Evolutionary conservation across 2,888 invertebrate genomes (phyloP).

Genomic region (Ichneumoninae sp.): DNA sequence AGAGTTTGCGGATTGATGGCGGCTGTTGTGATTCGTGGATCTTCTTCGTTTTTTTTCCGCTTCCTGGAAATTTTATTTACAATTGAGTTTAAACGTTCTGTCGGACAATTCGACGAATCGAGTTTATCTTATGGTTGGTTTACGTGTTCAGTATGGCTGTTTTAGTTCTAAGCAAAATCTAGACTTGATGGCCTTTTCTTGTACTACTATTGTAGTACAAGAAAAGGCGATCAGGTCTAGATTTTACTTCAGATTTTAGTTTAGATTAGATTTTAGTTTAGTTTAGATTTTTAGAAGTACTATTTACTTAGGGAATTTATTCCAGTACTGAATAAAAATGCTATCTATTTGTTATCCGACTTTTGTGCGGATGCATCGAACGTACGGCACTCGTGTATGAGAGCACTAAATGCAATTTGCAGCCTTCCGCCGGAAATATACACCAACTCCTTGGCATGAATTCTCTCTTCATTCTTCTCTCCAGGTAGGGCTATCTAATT

Average conservation of each 20-base stretch:
- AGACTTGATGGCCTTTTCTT: too few species aligned
- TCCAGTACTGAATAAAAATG: too few species aligned
- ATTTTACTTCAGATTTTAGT: too few species aligned
- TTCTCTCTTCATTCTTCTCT: slow-evolving; percentile 64
- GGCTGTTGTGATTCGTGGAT: too few species aligned
- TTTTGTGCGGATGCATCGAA: too few species aligned
- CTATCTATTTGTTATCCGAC: background rate
- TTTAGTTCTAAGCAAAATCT: too few species aligned
- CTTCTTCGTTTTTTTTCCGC: background rate
- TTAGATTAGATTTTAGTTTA: too few species aligned
- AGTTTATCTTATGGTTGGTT: background rate
- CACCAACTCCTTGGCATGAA: slow-evolving; percentile 33
- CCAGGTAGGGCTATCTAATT: slow-evolving; percentile 25
- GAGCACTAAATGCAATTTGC: background rate
- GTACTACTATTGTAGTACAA: too few species aligned
- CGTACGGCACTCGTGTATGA: too few species aligned
- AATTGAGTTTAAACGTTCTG: slow-evolving; percentile 4
- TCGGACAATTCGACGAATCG: background rate
- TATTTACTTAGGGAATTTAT: too few species aligned
- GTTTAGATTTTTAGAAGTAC: too few species aligned
- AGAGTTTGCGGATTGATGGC: slow-evolving; percentile 8
- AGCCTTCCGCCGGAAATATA: slow-evolving; percentile 13
- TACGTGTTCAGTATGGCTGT: background rate
- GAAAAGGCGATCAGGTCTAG: too few species aligned
- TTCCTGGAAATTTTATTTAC: background rate